phyloP scores from a whole-genome alignment of 2,888 invertebrate species.

The Merodon equestris region DNA sequence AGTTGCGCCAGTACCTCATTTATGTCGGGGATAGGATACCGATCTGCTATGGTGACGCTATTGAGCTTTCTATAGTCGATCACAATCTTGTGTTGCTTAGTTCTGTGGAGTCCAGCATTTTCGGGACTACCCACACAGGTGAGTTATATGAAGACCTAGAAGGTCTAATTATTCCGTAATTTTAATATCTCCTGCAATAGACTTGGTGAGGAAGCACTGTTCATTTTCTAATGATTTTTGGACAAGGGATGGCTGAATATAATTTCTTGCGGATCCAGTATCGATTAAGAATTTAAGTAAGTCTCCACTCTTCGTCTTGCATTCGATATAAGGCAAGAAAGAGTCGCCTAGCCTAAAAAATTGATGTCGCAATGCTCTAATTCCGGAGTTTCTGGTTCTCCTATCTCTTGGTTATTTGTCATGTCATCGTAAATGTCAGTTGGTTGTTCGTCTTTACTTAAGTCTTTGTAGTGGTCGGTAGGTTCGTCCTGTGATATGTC shows the following conservation, averaged over 20 bases:
- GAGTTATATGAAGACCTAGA: slow-evolving; percentile 48
- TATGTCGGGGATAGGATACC: too few relatives aligned
- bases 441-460: too few relatives aligned
- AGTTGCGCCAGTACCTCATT: too few relatives aligned
- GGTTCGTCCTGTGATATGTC: too few relatives aligned
- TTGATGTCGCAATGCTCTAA: slow-evolving; percentile 1
- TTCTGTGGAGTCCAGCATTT: slow-evolving; percentile 3
- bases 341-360: slow-evolving; percentile 43
- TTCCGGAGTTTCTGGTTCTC: not conserved
- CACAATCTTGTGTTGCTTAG: slow-evolving; percentile 4
- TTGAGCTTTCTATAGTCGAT: slow-evolving; percentile 3
- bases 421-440: too few relatives aligned
- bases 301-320: slow-evolving; percentile 21
- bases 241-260: slow-evolving; percentile 24
- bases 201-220: slow-evolving; percentile 28
- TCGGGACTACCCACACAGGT: slow-evolving; percentile 45
- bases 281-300: slow-evolving; percentile 24
- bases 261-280: slow-evolving; percentile 19
- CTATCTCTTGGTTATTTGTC: too few relatives aligned
- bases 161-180: slow-evolving; percentile 34
- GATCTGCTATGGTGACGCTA: slow-evolving; percentile 16
- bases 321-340: slow-evolving; percentile 25
- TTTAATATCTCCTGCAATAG: slow-evolving; percentile 26
- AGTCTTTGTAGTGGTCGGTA: too few relatives aligned
- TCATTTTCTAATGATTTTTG: slow-evolving; percentile 10